Base-by-base conservation (phyloP, 2,888 invertebrate species). In the Stenodema calcarata region DNA sequence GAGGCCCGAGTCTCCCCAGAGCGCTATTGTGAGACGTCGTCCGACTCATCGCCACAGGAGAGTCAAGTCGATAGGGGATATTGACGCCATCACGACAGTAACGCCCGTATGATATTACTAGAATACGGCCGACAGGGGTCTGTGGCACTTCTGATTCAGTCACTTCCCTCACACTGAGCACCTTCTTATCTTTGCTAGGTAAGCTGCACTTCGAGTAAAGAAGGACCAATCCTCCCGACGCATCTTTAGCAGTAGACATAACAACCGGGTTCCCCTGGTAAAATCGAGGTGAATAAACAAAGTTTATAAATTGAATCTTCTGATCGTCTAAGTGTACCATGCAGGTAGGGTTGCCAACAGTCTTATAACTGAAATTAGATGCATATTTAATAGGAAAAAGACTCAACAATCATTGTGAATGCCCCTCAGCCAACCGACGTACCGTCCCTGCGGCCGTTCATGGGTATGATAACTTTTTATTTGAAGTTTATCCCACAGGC, bases 51-150 rank as follows among this genome's bases (percentile, higher is more conserved):
- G 91, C 85, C 94, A 94, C 89, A 92, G 95, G 23, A 92, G 95
- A 16, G 95, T 95, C 47, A 94, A 95, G 90, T 95, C 95, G 90
- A 95, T 95, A 89, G 95, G 95, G 2, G 95, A 95, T 91, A 95
- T 95, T 90, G 95, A 95, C 90, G 93, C 93, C 18, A 91, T 92
- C 75, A 91, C 92, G 50, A 86, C 86, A 0, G 91, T 92, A 23
- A 91, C 92, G 42, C 92, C 92, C n/a, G 91, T 91, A 79, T 91
- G 90, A 87, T 84, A 84, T 62, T 84, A 84, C 50, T 84, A 75
- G 50, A 42, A 47, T 82, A 23, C 62, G 62, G 62, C 62, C 27
- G 62, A 62, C 23, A 62, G 62, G 62, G 62, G 23, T 62, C 62
- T 62, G 62, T 62, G 62, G 62, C 62, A 62, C 62, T 62, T 62